Base-by-base conservation (phyloP, 2,888 invertebrate genomes). In the Drosophila ezoana region DNA sequence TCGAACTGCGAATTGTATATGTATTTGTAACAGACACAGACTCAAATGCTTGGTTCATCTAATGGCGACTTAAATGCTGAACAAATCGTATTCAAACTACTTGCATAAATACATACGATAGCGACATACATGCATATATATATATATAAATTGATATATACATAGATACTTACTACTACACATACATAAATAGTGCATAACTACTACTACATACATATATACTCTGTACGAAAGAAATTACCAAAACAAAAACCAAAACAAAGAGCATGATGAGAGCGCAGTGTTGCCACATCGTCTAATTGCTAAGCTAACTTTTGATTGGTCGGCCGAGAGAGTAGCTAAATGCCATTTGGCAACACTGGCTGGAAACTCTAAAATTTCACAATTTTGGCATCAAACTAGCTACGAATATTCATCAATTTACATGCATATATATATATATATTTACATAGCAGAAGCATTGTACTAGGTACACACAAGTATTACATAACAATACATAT, bases 381-480 rank as follows among this genome's bases (percentile, higher is more conserved):
- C 28, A 38, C 14, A 14, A 37, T 72, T 71, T 51, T 54, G 70
- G 66, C 66, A 63, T 35, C 54, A 18, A 40, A 40, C 37, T 65
- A 52, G 35, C 58, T 56, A 69, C 32, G 43, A 23, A 72, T 48
- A 64, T 43, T 62, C n/a, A 53, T 69, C 41, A 6, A 37, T 47
- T 32, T 40, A 38, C 41, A 52, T 32, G 35, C 1, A 41, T n/a
- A 35, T 35, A 40, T 40, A 40, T n/a, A 37, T 40, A 40, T 16
- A 40, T 40, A 40, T 41, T 40, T 76, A 73, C 59, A 63, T 70
- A 68, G 20, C 57, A 47, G 32, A 57, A 63, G 76, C 62, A 75
- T 48, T 75, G 75, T 75, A 75, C 75, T 74, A 74, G 76, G 72
- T 76, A 72, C 57, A 61, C 65, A 16, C 51, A 60, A 70, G 54